Evolutionary conservation across 2,797 vertebrate genomes (phyloP).

Genomic region (Microctenopoma lineatum): DNA sequence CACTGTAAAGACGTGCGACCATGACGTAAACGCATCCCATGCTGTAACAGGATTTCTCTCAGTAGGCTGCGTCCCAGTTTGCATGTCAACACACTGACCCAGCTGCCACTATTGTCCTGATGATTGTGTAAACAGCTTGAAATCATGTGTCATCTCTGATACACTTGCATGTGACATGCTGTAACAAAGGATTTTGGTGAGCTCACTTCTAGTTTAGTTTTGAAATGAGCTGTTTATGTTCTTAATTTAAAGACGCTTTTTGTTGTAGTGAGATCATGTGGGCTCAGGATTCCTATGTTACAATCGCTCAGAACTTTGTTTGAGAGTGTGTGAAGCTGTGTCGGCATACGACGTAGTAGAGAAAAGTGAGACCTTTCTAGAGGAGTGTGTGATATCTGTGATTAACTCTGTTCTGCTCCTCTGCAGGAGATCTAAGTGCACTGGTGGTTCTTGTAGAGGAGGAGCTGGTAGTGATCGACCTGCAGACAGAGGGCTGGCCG

Average conservation of each 20-base stretch:
- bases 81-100: background rate
- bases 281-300: background rate
- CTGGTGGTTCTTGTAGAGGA: slow-evolving; percentile 96
- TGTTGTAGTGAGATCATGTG: background rate
- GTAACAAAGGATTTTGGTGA: background rate
- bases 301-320: too few species aligned
- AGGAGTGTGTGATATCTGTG: background rate
- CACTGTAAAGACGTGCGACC: too few species aligned
- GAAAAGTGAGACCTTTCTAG: background rate
- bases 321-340: too few species aligned
- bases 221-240: background rate
- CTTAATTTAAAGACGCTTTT: background rate
- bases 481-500: slow-evolving; percentile 91
- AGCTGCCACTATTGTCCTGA: too few species aligned
- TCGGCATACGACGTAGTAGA: background rate
- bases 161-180: background rate
- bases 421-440: slow-evolving; percentile 85
- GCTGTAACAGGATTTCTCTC: background rate
- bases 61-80: background rate
- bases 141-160: background rate
- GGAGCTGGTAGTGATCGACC: slow-evolving; percentile 94
- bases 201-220: background rate
- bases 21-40: background rate
- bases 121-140: background rate
- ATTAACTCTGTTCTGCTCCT: background rate